A percentile compares a stretch with the other conserved stretches of the same genome.
Conservation (phyloP, 2,797 vertebrate species). For the Orientallactaga sibirica region DNA sequence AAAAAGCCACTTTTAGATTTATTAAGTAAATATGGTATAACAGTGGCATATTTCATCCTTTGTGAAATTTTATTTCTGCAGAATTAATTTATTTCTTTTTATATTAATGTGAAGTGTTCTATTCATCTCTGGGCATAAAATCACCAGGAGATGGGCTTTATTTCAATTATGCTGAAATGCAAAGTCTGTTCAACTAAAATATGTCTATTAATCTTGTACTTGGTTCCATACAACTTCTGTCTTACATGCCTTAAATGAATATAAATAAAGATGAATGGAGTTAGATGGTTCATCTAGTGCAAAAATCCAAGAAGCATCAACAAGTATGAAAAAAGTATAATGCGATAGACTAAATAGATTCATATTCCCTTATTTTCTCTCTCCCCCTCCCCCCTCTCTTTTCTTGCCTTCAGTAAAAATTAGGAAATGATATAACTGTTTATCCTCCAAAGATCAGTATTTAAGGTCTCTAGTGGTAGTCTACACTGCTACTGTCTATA, state of each 20-base stretch:
- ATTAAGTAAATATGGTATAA: background rate
- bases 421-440: background rate
- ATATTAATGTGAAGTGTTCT: background rate
- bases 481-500: background rate
- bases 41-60: background rate
- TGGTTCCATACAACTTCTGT: background rate
- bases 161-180: conserved; percentile 34
- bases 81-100: conserved; percentile 27
- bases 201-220: background rate
- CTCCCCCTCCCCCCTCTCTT: background rate
- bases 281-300: background rate
- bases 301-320: background rate
- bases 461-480: background rate
- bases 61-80: conserved; percentile 50
- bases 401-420: background rate
- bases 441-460: background rate
- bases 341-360: background rate
- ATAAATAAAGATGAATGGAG: background rate
- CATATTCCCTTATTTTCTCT: too few relatives aligned
- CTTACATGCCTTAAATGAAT: conserved; percentile 12
- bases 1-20: conserved; percentile 16
- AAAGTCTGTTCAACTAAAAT: background rate
- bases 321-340: background rate
- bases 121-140: background rate
- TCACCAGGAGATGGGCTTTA: background rate